phyloP scores from a whole-genome alignment of 2,113 vertebrate species.

The Anoplopoma fimbria region DNA sequence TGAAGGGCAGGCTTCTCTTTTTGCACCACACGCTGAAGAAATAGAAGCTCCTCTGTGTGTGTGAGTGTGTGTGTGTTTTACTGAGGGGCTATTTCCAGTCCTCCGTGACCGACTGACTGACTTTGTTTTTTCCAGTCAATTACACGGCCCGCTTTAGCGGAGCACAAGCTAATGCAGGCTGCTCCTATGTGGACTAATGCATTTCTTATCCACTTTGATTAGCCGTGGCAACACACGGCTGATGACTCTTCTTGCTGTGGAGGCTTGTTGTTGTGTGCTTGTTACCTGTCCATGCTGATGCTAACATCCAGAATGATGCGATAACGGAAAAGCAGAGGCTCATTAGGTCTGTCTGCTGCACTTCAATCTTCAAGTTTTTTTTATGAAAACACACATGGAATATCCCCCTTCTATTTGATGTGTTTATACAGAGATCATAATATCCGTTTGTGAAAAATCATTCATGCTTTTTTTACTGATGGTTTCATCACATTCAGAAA shows the following conservation, averaged over 20 bases:
- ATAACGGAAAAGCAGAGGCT: conserved; percentile 12
- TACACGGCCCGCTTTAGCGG: conserved; percentile 24
- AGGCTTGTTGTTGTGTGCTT: conserved; percentile 17
- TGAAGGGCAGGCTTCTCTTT: conserved; percentile 70
- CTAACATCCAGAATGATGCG: conserved; percentile 21
- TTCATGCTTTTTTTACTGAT: background rate
- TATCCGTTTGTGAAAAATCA: background rate
- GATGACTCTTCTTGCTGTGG: conserved; percentile 6
- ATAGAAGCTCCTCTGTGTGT: conserved; percentile 67
- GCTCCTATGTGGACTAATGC: conserved; percentile 41
- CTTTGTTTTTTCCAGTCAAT: conserved; percentile 43
- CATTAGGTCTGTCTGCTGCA: conserved; percentile 2
- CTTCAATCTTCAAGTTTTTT: background rate
- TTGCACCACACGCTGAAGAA: conserved; percentile 62
- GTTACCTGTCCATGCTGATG: conserved; percentile 19
- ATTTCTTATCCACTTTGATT: conserved; percentile 59
- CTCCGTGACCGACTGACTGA: conserved; percentile 46
- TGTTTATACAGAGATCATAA: background rate
- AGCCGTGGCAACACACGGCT: conserved; percentile 38
- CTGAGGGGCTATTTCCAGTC: conserved; percentile 64
- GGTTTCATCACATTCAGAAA: conserved; percentile 1
- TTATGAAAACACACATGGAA: background rate
- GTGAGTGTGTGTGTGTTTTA: conserved; percentile 26
- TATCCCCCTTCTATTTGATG: background rate
- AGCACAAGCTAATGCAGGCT: conserved; percentile 12